phyloP scores from a whole-genome alignment of 92 coral and sea anemone species.

The Paragorgia papillata region DNA sequence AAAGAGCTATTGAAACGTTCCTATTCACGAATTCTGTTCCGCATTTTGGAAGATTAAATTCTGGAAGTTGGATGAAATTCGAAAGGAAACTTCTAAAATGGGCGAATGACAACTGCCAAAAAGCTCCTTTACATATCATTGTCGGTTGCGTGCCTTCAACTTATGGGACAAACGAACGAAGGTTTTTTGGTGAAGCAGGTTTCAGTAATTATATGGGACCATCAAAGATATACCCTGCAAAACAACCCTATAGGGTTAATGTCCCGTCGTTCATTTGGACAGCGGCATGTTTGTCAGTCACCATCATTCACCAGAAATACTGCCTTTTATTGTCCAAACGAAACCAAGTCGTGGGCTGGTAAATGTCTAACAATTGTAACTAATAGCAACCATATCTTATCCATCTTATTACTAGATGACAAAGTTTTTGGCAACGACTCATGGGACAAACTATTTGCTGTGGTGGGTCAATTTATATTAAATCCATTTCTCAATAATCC shows the following conservation, averaged over 20 bases:
- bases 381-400: no score
- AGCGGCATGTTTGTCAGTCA: constrained; percentile 28
- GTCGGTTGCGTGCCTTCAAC: constrained; percentile 62
- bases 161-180: constrained; percentile 8
- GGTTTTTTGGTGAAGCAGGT: constrained; percentile 54
- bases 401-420: no score
- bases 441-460: no score
- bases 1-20: constrained; percentile 33
- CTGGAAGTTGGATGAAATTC: constrained; percentile 26
- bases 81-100: constrained; percentile 34
- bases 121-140: constrained; percentile 54
- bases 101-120: constrained; percentile 40
- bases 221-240: constrained; percentile 8
- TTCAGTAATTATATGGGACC: constrained; percentile 56
- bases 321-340: constrained; percentile 36
- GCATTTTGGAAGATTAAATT: constrained; percentile 53
- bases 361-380: no score
- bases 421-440: neutral
- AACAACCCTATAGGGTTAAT: constrained; percentile 18
- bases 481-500: constrained; percentile 5
- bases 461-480: constrained; percentile 10
- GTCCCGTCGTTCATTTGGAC: constrained; percentile 1
- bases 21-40: constrained; percentile 59
- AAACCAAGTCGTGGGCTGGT: no score
- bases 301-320: constrained; percentile 13